Conservation (phyloP, 2,888 invertebrate genomes). For the Cyclophora albipunctata region DNA sequence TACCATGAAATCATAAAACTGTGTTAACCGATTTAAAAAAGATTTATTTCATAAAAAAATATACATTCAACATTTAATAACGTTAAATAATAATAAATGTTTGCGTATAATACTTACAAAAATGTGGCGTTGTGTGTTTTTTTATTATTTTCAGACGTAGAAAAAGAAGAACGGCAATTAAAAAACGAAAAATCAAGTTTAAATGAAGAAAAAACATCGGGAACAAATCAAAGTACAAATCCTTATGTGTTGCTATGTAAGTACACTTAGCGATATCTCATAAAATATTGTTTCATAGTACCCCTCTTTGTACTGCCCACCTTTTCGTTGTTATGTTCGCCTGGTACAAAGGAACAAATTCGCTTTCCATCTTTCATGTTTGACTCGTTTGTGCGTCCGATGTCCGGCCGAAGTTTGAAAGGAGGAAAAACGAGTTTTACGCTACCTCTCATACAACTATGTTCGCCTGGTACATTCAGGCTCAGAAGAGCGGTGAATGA, state of each 20-base stretch:
- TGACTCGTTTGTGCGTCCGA: not conserved
- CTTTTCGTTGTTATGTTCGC: constrained; percentile 11
- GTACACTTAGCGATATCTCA: not conserved
- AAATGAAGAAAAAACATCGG: not conserved
- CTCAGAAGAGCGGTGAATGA: constrained; percentile 2
- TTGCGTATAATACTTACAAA: too few species aligned
- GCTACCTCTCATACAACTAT: constrained; percentile 8
- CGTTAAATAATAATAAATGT: too few species aligned
- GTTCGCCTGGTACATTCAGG: constrained; percentile 21
- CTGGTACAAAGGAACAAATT: constrained; percentile 24
- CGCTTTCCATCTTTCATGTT: constrained; percentile 19
- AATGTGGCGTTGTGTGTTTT: too few species aligned
- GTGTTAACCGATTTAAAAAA: too few species aligned
- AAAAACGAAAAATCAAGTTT: not conserved
- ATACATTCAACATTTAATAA: too few species aligned
- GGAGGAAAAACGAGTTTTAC: not conserved
- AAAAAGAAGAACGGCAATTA: not conserved
- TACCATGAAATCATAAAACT: too few species aligned
- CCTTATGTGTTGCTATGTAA: not conserved
- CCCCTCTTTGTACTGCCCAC: not conserved
- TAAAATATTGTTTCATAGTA: not conserved
- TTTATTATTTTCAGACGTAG: not conserved
- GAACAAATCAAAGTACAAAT: not conserved
- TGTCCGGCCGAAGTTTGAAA: not conserved
- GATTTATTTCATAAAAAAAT: too few species aligned